Base-by-base conservation (phyloP, 2,888 invertebrate genomes). In the Tridacna gigas region DNA sequence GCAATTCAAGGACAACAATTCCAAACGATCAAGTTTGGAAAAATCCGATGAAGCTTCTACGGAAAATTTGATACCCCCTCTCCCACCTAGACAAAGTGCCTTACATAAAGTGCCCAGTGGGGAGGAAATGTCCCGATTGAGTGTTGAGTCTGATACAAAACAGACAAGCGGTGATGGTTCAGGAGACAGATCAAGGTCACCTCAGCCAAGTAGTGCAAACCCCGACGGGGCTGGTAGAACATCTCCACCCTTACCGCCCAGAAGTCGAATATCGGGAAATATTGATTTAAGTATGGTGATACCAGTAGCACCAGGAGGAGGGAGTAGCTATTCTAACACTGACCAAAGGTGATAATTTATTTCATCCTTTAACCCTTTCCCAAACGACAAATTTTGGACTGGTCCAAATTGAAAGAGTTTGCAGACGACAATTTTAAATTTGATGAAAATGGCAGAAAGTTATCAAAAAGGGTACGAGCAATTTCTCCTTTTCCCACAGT, bases 211-310 rank as follows among this genome's bases (percentile, higher is more conserved):
- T n/a, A 61, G 61, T 45, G 20, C 15, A 28, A 26, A 25, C 1
- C 18, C 20, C 15, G 26, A 60, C 28, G 47, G 48, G 56, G 25
- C 37, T 22, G 77, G 74, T 13, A 20, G 71, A 56, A 13, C 37
- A n/a, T 71, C 76, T 0, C 92, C 92, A 13, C 91, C 91, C 1
- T 87, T 92, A n/a, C 92, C 92, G 20, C 91, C 91, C 20, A 81
- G 92, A 28, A 92, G 91, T 74, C 82, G 90, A 37, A 82, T 89
- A n/a, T 88, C 90, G 0, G 81, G 83, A 28, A 88, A 90, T 48
- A 74, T 90, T n/a, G 87, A 89, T 56, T 85, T 92, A 69, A 91
- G 91, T 51, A 86, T 89, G 28, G 91, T 92, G 5, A 89, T 92
- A 20, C 92, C 92, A 11, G 86, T 86, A 37, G 88, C 82, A 69